Evolutionary conservation across 92 coral and sea anemone genomes (phyloP), one percentile per base, ranked within the genome.

Genomic region (Paramuricea clavata): DNA sequence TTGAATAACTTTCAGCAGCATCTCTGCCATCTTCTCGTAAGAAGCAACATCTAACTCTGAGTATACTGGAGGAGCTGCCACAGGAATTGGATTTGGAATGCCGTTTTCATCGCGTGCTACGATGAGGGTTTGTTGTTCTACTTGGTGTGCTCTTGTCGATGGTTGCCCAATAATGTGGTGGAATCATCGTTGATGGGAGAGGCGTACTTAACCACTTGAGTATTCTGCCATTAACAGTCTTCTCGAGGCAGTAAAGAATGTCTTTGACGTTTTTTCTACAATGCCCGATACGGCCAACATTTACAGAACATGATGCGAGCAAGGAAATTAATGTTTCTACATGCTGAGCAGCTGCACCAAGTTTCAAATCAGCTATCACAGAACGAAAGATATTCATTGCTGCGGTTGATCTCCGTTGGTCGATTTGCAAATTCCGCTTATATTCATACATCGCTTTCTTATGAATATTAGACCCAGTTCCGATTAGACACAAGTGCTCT

Each of bases 81-180:
- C 86, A 64, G 86, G 86, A 61, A 81, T 65, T 12, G 59, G 86
- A 39, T 72, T 30, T n/a, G 86, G 86, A 64, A 65, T 44, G 22
- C 86, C 86, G 23, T 36, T 64, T 36, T 81, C 60, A 64, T 64
- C 76, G 11, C 76, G 74, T 50, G 86, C 86, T 12, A 81, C 86
- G 34, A 81, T 59, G 6, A 81, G 59, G 85, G 59, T 81, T 81
- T 43, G 86, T 62, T 65, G 86, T 81, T 81, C 76, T 36, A 49
- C 49, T 17, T 81, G 85, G 85, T 21, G 75, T 81, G 6, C 16
- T 16, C n/a, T 62, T 62, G 36, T 62, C 70, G 6, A 62, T 35
- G 4, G 36, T 62, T 47, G 75, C 85, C 85, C 74, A 81, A n/a
- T 47, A 60, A 49, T 81, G 85, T 22, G 85, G 85, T 3, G 85